A percentile compares a stretch with the other conserved stretches of the same genome.
Conservation (phyloP, 1,140 invertebrate species). For the Agraylea sexmaculata region DNA sequence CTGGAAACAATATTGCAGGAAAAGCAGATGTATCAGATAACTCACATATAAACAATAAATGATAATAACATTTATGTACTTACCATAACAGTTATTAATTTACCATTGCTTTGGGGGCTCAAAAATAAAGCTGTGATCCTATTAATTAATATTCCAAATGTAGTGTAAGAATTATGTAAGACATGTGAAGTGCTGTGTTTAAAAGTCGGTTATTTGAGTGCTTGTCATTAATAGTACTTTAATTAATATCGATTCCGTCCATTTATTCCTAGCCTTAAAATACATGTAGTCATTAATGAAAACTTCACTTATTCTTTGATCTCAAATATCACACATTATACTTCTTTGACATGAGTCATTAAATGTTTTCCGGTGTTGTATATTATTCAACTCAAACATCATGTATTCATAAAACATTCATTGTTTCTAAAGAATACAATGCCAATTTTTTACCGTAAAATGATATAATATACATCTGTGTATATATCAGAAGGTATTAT, state of each 20-base stretch:
- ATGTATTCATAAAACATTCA: no score
- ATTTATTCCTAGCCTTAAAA: background rate
- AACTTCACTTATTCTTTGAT: background rate
- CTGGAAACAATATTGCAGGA: conserved; percentile 49
- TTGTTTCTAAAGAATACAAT: conserved; percentile 2
- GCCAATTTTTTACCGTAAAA: conserved; percentile 1
- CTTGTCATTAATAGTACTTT: no score
- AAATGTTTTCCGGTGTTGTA: conserved; percentile 6
- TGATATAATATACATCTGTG: background rate
- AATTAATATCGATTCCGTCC: background rate
- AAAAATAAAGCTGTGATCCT: conserved; percentile 22
- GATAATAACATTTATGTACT: background rate
- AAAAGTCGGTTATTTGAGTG: no score
- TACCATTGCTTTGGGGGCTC: conserved; percentile 9
- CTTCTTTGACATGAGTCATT: conserved; percentile 1
- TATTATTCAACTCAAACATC: no score
- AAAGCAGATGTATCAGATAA: conserved; percentile 33
- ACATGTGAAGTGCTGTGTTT: no score
- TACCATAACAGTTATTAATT: background rate
- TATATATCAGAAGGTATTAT: no score
- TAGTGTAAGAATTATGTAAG: no score
- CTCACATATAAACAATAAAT: conserved; percentile 28
- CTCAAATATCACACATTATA: background rate
- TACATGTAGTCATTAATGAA: background rate
- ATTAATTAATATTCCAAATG: no score